Conservation (phyloP, 2,113 vertebrate species). For the Lagopus leucura region DNA sequence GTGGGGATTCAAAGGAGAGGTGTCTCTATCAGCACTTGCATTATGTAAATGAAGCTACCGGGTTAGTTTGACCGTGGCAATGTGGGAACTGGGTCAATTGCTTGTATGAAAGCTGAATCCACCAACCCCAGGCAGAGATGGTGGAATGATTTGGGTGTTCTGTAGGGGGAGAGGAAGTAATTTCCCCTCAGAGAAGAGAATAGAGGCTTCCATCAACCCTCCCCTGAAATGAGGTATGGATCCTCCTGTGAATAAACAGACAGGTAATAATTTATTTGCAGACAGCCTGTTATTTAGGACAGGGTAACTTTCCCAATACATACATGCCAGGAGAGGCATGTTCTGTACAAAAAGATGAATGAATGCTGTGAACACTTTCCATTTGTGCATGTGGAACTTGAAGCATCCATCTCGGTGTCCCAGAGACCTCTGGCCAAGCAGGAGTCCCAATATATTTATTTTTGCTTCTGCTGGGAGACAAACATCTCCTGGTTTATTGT, state of each 20-base stretch:
- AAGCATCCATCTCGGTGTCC: slow-evolving; percentile 2
- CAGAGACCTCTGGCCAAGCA: background rate
- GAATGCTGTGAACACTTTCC: background rate
- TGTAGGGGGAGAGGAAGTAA: background rate
- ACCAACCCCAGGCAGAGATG: background rate
- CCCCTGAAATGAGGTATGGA: background rate
- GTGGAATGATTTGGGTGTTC: background rate
- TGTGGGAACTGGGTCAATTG: background rate
- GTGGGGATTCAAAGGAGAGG: background rate
- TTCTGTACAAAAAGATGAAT: background rate
- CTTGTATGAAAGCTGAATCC: background rate
- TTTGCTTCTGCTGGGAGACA: slow-evolving; percentile 7
- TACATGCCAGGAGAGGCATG: background rate
- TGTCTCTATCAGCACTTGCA: background rate
- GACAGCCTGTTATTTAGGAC: background rate
- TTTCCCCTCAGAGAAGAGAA: background rate
- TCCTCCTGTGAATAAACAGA: background rate
- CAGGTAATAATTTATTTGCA: background rate
- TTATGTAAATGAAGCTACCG: fast-evolving
- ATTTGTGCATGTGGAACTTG: background rate
- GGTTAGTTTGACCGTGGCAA: background rate
- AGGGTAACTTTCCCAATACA: background rate
- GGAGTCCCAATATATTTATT: background rate
- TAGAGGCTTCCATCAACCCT: background rate
- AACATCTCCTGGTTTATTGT: background rate